Percentiles rank a stretch among this genome's conserved stretches.
Conservation (phyloP, 92 coral and sea anemone species). For the Parazoanthus atlanticus region DNA sequence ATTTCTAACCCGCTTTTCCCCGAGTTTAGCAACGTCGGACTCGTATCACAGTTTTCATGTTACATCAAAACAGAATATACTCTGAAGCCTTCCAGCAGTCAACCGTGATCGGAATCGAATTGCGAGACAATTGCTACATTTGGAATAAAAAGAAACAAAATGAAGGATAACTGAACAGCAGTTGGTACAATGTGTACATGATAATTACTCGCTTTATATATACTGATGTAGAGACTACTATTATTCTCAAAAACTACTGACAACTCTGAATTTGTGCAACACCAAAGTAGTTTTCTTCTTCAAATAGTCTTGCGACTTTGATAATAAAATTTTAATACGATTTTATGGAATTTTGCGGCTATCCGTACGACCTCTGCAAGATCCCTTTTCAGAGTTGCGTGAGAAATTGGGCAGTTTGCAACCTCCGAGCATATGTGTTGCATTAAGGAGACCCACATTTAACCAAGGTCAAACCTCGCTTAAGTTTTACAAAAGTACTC, state of each 20-base stretch:
- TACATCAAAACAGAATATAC: background rate
- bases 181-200: background rate
- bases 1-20: background rate
- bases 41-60: background rate
- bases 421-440: conserved; percentile 28
- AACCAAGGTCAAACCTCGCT: conserved; percentile 16
- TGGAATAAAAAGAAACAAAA: background rate
- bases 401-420: conserved; percentile 8
- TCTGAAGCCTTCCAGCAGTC: background rate
- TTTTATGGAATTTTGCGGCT: background rate
- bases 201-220: background rate
- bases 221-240: background rate
- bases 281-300: background rate
- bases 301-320: too few species aligned
- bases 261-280: background rate
- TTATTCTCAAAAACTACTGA: background rate
- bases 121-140: background rate
- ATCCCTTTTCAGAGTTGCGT: conserved; percentile 11
- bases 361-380: conserved; percentile 2
- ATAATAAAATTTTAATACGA: background rate
- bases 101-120: background rate
- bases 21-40: background rate
- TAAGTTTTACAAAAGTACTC: background rate
- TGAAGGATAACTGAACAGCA: background rate
- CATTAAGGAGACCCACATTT: conserved; percentile 2